Conservation (phyloP, 2,888 invertebrate species). For the Cerceris ruficornis region DNA sequence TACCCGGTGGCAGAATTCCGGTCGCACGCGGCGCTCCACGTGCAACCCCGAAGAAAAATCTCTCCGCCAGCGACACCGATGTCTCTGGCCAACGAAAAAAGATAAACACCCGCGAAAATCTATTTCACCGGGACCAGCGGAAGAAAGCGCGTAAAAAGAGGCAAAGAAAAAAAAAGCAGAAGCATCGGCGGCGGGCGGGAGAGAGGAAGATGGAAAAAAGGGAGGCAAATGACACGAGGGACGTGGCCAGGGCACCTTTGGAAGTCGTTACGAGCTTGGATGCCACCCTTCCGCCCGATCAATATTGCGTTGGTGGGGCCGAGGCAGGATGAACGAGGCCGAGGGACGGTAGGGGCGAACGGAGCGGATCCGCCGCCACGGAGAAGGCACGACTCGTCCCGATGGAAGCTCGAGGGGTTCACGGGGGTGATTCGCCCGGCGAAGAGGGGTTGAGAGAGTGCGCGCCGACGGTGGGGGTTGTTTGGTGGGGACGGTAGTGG, state of each 20-base stretch:
- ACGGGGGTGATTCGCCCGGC: constrained; percentile 17
- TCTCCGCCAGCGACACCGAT: not conserved
- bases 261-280: constrained; percentile 75
- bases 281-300: constrained; percentile 81
- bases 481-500: constrained; percentile 57
- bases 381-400: constrained; percentile 41
- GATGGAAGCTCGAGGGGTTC: constrained; percentile 30
- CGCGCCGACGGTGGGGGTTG: constrained; percentile 56
- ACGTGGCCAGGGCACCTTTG: constrained; percentile 60
- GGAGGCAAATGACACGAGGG: constrained; percentile 39
- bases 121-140: constrained; percentile 3
- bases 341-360: constrained; percentile 49
- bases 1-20: not conserved
- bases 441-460: constrained; percentile 47
- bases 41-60: constrained; percentile 28
- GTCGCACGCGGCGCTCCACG: constrained; percentile 50
- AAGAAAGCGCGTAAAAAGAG: not conserved
- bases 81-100: not conserved
- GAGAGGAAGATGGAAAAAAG: constrained; percentile 13
- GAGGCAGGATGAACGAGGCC: constrained; percentile 67
- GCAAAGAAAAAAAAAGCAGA: constrained; percentile 15
- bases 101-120: constrained; percentile 5
- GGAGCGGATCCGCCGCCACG: constrained; percentile 52
- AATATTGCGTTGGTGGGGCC: constrained; percentile 81
- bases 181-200: not conserved